These are phyloP conservation scores for Patella ulyssiponensis DNA, from an alignment of 2,888 invertebrate species.

Conservation along the genomic window DNA sequence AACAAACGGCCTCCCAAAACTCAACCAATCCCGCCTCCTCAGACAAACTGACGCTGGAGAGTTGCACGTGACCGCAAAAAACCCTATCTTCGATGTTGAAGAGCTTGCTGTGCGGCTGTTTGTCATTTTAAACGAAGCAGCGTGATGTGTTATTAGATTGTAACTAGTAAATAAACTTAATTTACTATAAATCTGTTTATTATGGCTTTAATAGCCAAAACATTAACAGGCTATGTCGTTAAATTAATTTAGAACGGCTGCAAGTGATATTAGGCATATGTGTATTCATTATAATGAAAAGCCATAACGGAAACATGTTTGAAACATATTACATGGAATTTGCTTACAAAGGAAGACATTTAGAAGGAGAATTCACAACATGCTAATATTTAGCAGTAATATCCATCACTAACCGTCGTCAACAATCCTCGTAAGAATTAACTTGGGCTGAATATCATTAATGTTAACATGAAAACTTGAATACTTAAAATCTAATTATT, in stretches of 20 bases:
- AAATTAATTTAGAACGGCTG: conserved; percentile 13
- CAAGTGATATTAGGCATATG: conserved; percentile 12
- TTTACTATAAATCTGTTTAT: conserved; percentile 12
- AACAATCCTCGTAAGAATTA: no score
- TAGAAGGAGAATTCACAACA: not conserved
- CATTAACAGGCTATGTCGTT: conserved; percentile 12
- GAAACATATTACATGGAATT: conserved; percentile 2
- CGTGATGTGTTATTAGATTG: conserved; percentile 9
- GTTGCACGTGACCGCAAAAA: conserved; percentile 14
- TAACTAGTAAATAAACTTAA: conserved; percentile 13
- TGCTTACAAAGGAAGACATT: not conserved
- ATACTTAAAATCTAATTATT: no score
- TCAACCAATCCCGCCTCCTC: conserved; percentile 16
- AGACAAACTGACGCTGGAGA: conserved; percentile 20
- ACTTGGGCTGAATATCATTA: no score
- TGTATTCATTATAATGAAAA: not conserved
- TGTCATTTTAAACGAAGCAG: conserved; percentile 12
- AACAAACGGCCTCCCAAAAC: conserved; percentile 2
- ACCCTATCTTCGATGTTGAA: conserved; percentile 9
- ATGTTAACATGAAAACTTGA: no score
- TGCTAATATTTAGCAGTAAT: no score
- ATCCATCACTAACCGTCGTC: no score
- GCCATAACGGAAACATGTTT: conserved; percentile 1
- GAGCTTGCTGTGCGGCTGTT: conserved; percentile 20
- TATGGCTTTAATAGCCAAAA: conserved; percentile 11